phyloP scores from a whole-genome alignment of 2,113 vertebrate genomes.

The Peucedramus taeniatus region DNA sequence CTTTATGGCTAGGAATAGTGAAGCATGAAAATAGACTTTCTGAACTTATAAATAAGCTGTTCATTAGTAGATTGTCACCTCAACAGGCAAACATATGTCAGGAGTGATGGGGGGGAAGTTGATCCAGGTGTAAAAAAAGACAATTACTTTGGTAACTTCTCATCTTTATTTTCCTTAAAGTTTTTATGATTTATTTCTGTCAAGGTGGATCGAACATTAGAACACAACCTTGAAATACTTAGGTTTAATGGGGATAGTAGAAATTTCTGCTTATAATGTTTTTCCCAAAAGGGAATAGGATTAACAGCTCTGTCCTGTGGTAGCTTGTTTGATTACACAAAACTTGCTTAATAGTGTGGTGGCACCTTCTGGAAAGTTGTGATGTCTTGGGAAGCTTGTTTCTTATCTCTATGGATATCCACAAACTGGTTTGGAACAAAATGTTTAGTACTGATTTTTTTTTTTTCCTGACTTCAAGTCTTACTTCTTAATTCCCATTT shows the following conservation, averaged over 20 bases:
- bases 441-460: not conserved
- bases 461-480: not conserved
- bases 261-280: not conserved
- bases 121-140: not conserved
- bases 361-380: not conserved
- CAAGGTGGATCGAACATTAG: not conserved
- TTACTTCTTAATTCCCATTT: not conserved
- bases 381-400: not conserved
- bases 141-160: not conserved
- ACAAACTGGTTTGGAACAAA: not conserved
- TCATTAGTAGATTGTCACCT: not conserved
- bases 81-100: not conserved
- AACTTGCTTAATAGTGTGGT: not conserved
- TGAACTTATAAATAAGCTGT: not conserved
- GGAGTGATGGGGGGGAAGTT: not conserved
- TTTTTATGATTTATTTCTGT: not conserved
- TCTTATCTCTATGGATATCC: not conserved
- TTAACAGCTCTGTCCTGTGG: not conserved
- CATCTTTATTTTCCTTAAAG: not conserved
- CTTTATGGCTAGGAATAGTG: not conserved
- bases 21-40: not conserved
- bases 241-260: not conserved
- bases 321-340: not conserved
- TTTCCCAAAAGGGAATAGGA: not conserved
- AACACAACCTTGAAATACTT: not conserved